Percentiles rank a stretch among this genome's conserved stretches.
These are phyloP conservation scores for Julus scandinavius DNA, from an alignment of 2,888 invertebrate genomes.

Conservation along the genomic window DNA sequence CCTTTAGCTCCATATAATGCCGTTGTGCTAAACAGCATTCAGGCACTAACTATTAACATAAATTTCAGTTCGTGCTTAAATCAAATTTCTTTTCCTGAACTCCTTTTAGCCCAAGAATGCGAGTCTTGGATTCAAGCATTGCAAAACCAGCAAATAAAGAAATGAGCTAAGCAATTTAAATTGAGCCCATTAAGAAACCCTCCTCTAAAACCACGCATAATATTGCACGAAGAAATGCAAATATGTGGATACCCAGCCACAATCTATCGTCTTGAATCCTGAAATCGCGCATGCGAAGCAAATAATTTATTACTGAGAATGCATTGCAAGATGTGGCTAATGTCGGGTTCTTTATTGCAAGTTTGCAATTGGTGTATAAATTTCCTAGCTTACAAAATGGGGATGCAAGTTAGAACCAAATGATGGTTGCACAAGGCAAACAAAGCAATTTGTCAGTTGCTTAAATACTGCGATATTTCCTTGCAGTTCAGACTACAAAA, in stretches of 20 bases:
- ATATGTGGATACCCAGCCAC: slow-evolving; percentile 19
- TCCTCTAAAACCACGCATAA: slow-evolving; percentile 13
- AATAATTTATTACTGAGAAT: neutral
- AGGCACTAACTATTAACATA: neutral
- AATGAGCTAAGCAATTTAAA: slow-evolving; percentile 39
- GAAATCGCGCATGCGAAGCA: slow-evolving; percentile 11
- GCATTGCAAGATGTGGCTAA: slow-evolving; percentile 7
- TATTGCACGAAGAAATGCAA: neutral
- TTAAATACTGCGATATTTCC: neutral
- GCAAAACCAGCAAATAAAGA: neutral
- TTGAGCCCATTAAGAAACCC: slow-evolving; percentile 29
- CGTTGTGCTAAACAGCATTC: neutral
- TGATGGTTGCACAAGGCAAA: neutral
- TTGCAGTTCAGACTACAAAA: no score
- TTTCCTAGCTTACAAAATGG: neutral
- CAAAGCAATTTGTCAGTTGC: neutral
- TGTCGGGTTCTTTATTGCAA: slow-evolving; percentile 38
- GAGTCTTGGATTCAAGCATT: neutral
- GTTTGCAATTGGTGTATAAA: neutral
- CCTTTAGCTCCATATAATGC: neutral
- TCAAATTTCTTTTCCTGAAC: slow-evolving; percentile 22
- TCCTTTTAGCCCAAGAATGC: neutral
- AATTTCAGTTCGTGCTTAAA: slow-evolving; percentile 34
- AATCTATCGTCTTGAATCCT: slow-evolving; percentile 16
- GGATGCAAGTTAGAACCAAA: slow-evolving; percentile 26